Conservation (phyloP, 2,888 invertebrate species). For the Noctua janthina region DNA sequence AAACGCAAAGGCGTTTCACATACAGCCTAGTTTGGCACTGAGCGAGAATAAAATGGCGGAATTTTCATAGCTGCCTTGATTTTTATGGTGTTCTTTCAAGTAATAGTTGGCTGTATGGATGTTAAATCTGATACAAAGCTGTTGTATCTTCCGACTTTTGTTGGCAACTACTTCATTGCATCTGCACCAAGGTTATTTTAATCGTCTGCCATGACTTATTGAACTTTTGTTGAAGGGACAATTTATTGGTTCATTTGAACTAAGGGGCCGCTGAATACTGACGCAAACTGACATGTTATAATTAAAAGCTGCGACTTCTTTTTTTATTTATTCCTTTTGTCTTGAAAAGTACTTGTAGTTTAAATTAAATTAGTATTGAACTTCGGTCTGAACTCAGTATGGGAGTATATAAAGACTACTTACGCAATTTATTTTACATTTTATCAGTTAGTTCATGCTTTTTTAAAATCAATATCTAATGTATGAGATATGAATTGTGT, state of each 20-base stretch:
- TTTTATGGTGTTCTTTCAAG: conserved; percentile 50
- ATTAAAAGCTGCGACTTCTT: conserved; percentile 29
- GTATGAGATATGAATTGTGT: not conserved
- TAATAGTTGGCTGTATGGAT: conserved; percentile 41
- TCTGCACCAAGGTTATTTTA: conserved; percentile 82
- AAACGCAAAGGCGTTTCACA: conserved; percentile 28
- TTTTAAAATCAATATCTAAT: not conserved
- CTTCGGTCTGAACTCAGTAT: not conserved
- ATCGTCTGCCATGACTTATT: conserved; percentile 74
- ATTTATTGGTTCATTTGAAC: conserved; percentile 59
- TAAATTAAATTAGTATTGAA: not conserved
- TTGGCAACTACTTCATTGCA: conserved; percentile 79
- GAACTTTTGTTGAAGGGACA: conserved; percentile 73
- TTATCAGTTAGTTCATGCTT: fast-evolving
- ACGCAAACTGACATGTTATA: conserved; percentile 15
- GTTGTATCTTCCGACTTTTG: conserved; percentile 69
- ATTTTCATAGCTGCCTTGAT: conserved; percentile 45
- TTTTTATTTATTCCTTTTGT: not conserved
- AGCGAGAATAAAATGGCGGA: conserved; percentile 26
- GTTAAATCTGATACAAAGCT: conserved; percentile 58
- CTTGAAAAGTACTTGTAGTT: not conserved
- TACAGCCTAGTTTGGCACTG: conserved; percentile 41
- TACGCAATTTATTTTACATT: not conserved
- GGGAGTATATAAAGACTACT: not conserved
- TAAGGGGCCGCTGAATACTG: conserved; percentile 35